Base-by-base conservation (phyloP, 1,140 invertebrate species). In the Rhagoletis zephyria region DNA sequence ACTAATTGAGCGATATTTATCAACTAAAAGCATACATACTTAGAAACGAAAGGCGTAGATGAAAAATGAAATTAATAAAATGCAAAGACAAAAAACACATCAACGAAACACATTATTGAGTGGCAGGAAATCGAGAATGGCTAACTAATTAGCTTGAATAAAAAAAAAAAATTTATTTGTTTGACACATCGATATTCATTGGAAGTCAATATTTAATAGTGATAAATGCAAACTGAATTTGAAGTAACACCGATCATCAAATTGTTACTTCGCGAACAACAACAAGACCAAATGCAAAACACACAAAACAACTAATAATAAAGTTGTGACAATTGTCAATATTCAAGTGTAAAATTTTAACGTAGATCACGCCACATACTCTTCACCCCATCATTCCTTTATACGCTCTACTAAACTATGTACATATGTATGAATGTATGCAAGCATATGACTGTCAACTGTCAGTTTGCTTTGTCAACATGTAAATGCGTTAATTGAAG, bases 1-100 rank as follows among this genome's bases (percentile, higher is more conserved):
- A 45, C 6, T 48, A 74, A 74, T 74, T 74, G 67, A 74, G 45
- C 67, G 42, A 45, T 74, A 74, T 74, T 74, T 16, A 74, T n/a
- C 42, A 42, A 70, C 42, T 40, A 70, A 70, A 45, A 30, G 30
- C 30, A 30, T 30, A 30, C 30, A 30, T 30, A 30, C 30, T 0
- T 45, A 42, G 65, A 70, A 70, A 7, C 40, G 67, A 48, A 45
- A 74, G 65, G 65, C 42, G 30, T 19, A 30, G 51, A 0, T 56
- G 10, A 56, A 5, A 56, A 56, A 56, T 56, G 10, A 56, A 56
- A 56, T 10, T 5, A 30, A 30, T 30, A 56, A 56, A 56, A 56
- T 56, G 2, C 51, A 56, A 56, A 56, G 10, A 56, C 10, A 56
- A 56, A 56, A 7, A 56, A 56, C 5, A 56, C 5, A 56, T 56